Evolutionary conservation across 2,113 vertebrate genomes (phyloP).

Genomic region (Mellivora capensis): DNA sequence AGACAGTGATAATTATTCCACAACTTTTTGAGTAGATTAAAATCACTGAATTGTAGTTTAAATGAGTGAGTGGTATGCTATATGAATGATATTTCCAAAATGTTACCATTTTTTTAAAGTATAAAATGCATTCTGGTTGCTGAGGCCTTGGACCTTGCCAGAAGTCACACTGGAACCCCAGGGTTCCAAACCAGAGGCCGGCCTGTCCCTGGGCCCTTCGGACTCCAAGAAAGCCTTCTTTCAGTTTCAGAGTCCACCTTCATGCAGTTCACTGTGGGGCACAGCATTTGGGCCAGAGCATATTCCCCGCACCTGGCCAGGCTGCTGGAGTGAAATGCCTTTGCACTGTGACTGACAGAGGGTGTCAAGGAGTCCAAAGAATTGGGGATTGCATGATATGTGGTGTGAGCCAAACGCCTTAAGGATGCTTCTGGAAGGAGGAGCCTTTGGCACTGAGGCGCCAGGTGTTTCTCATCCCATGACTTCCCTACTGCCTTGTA

Average conservation of each 20-base stretch:
- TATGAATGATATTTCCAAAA: background rate
- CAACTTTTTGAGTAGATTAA: background rate
- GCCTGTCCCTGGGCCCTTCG: background rate
- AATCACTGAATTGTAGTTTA: background rate
- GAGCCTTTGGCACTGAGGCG: fast-evolving
- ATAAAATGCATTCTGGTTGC: background rate
- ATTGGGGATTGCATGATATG: fast-evolving
- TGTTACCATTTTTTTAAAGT: background rate
- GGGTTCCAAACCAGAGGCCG: background rate
- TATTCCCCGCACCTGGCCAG: background rate
- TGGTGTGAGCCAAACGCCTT: background rate
- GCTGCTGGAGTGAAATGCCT: background rate
- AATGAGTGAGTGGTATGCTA: background rate
- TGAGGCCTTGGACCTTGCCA: background rate
- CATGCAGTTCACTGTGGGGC: background rate
- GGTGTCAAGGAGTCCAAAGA: background rate
- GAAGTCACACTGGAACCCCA: background rate
- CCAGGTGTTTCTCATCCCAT: background rate
- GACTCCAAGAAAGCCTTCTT: background rate
- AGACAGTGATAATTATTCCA: background rate
- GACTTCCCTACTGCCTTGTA: fast-evolving
- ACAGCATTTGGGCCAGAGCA: too few relatives aligned
- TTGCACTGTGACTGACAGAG: background rate
- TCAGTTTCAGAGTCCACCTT: background rate
- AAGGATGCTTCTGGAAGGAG: background rate